Evolutionary conservation across 1,140 invertebrate species (phyloP).

Genomic region (Rhagoletis pomonella): DNA sequence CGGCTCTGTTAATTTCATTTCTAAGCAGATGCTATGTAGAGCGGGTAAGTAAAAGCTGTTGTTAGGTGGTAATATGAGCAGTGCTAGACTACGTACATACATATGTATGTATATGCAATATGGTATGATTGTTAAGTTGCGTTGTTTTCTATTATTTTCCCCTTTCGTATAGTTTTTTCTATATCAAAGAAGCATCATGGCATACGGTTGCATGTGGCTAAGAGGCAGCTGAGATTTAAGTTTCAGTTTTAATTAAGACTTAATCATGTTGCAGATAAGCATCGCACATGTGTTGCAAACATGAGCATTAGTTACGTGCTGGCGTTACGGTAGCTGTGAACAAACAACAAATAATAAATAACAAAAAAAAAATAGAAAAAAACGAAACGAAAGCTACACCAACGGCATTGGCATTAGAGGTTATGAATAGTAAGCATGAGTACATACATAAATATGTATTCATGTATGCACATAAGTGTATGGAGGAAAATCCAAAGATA

Average conservation of each 20-base stretch:
- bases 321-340: slow-evolving; percentile 28
- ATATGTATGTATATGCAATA: not conserved
- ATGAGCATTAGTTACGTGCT: not conserved
- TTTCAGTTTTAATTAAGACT: slow-evolving; percentile 47
- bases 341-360: not conserved
- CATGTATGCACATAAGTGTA: no score
- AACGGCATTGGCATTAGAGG: not conserved
- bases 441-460: no score
- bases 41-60: not conserved
- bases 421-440: not conserved
- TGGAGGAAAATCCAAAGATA: no score
- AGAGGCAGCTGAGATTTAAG: slow-evolving; percentile 32
- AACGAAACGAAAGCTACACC: not conserved
- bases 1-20: not conserved
- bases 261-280: slow-evolving; percentile 49
- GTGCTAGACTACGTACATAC: no score
- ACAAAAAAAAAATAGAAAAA: not conserved
- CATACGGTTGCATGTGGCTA: not conserved
- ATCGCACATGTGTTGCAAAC: slow-evolving; percentile 47
- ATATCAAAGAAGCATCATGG: not conserved
- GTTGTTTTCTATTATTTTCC: not conserved
- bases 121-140: not conserved
- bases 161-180: not conserved
- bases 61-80: slow-evolving; percentile 22
- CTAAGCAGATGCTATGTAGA: not conserved